A percentile compares a stretch with the other conserved stretches of the same genome.
Conservation (phyloP, 2,888 invertebrate genomes). For the Apodemia hepburni region DNA sequence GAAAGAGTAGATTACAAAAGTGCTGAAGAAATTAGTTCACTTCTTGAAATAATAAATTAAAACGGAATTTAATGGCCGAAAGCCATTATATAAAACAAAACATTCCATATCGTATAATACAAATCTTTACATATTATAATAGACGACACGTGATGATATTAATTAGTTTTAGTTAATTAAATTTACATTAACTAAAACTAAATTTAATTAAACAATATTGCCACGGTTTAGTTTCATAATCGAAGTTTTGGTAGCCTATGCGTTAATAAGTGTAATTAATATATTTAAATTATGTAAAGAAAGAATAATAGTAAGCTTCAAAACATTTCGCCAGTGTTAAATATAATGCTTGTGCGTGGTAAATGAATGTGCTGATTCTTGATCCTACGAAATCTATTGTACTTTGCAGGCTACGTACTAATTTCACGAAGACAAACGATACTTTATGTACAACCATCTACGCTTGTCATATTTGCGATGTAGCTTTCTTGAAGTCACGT, state of each 20-base stretch:
- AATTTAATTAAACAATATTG: background rate
- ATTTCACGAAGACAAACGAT: slow-evolving; percentile 26
- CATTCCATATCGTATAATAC: too few species aligned
- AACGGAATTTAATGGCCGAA: background rate
- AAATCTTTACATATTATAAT: too few species aligned
- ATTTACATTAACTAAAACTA: too few species aligned
- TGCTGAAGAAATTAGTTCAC: background rate
- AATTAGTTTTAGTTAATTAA: background rate
- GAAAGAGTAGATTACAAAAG: background rate
- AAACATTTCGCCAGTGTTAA: slow-evolving; percentile 22
- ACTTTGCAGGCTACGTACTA: slow-evolving; percentile 63
- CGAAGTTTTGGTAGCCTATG: background rate
- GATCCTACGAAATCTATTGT: slow-evolving; percentile 57
- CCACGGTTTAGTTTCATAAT: background rate
- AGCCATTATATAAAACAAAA: background rate
- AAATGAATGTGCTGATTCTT: slow-evolving; percentile 28
- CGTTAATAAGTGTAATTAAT: background rate
- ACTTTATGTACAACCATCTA: background rate
- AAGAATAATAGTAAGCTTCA: background rate
- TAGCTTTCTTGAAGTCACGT: background rate
- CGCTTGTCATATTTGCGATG: background rate
- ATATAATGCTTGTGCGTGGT: slow-evolving; percentile 28
- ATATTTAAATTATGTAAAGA: background rate
- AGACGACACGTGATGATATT: background rate
- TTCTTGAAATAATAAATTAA: too few species aligned